Conservation (phyloP, 2,888 invertebrate genomes). For the Plagodis pulveraria region DNA sequence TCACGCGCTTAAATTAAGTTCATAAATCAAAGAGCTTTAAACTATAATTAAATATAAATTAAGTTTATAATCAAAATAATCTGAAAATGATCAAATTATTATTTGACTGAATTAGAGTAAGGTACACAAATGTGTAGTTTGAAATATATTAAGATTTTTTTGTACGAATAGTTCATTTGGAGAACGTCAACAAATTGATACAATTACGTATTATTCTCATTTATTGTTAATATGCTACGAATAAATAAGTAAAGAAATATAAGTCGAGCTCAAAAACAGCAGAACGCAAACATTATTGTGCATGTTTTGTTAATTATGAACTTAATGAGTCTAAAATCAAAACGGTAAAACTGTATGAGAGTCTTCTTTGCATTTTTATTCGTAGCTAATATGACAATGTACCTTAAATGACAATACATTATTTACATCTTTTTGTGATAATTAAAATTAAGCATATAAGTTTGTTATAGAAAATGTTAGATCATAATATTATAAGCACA, state of each 20-base stretch:
- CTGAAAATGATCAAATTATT: conserved; percentile 49
- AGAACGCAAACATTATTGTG: too few relatives aligned
- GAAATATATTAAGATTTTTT: conserved; percentile 36
- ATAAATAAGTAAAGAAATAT: too few relatives aligned
- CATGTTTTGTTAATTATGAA: too few relatives aligned
- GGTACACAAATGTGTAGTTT: conserved; percentile 40
- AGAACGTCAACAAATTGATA: conserved; percentile 15
- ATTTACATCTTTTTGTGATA: conserved; percentile 40
- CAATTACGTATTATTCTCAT: conserved; percentile 24
- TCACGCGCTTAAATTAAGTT: conserved; percentile 55
- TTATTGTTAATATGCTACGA: conserved; percentile 7
- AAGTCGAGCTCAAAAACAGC: too few relatives aligned
- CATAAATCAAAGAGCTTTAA: conserved; percentile 79
- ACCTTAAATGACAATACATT: conserved; percentile 17
- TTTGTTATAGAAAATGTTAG: conserved; percentile 10
- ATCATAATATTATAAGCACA: conserved; percentile 1
- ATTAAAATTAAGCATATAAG: conserved; percentile 19
- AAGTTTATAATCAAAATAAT: conserved; percentile 46
- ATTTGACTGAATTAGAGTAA: conserved; percentile 55
- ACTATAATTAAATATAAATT: conserved; percentile 57
- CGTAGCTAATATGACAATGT: too few relatives aligned
- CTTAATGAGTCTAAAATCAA: too few relatives aligned
- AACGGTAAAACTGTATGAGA: too few relatives aligned
- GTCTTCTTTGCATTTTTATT: too few relatives aligned
- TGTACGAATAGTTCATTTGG: conserved; percentile 14